Evolutionary conservation across 2,797 vertebrate genomes (phyloP).

Genomic region (Propithecus perrieri): DNA sequence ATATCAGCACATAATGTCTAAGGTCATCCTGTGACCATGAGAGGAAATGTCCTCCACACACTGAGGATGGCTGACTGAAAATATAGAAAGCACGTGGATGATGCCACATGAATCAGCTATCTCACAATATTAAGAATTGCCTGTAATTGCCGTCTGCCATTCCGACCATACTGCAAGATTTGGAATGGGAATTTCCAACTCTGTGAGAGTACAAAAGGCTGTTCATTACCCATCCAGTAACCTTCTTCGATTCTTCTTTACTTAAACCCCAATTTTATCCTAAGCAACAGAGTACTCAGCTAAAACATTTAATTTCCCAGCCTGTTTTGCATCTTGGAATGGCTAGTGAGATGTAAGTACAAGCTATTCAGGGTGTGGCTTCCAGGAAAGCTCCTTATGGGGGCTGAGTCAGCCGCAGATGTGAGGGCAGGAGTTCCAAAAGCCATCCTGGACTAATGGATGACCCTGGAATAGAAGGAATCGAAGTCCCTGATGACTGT

Average conservation of each 20-base stretch:
- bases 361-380: conserved; percentile 16
- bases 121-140: not conserved
- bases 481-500: not conserved
- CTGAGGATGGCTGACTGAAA: not conserved
- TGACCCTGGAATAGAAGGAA: not conserved
- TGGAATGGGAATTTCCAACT: not conserved
- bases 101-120: not conserved
- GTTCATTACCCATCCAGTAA: not conserved
- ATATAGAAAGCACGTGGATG: not conserved
- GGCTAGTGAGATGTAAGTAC: not conserved
- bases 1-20: not conserved
- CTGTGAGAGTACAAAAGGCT: not conserved
- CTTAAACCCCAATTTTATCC: not conserved
- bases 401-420: conserved; percentile 45
- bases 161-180: not conserved
- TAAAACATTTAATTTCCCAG: not conserved
- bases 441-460: not conserved
- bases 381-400: conserved; percentile 19
- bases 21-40: not conserved
- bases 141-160: not conserved
- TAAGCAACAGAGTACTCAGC: not conserved
- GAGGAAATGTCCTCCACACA: not conserved
- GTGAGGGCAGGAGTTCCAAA: conserved; percentile 28
- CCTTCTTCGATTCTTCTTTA: not conserved
- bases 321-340: not conserved